phyloP scores from a whole-genome alignment of 2,113 vertebrate genomes.

The Cinclus cinclus region DNA sequence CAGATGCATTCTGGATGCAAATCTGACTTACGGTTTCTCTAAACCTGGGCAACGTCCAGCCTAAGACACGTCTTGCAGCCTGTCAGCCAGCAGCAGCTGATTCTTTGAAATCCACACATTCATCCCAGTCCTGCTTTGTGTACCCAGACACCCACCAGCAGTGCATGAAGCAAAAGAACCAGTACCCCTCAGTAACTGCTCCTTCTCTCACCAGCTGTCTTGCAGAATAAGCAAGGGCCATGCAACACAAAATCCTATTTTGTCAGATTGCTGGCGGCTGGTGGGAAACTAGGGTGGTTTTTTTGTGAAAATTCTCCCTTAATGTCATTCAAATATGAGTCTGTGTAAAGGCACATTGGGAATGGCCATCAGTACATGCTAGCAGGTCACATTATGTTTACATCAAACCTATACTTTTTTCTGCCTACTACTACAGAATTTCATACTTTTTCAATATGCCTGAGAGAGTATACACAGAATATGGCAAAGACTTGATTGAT shows the following conservation, averaged over 20 bases:
- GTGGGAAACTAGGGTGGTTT: not conserved
- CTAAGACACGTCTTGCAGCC: not conserved
- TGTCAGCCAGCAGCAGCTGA: not conserved
- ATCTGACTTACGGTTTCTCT: not conserved
- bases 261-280: not conserved
- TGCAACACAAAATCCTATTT: not conserved
- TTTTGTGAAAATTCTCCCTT: not conserved
- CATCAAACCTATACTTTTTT: not conserved
- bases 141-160: not conserved
- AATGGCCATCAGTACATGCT: not conserved
- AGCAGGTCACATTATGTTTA: not conserved
- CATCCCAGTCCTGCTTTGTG: fast-evolving
- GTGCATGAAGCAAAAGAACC: not conserved
- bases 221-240: not conserved
- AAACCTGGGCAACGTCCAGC: not conserved
- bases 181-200: fast-evolving
- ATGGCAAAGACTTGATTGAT: not conserved
- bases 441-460: not conserved
- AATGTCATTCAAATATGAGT: not conserved
- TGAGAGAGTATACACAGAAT: not conserved
- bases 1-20: not conserved
- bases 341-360: not conserved
- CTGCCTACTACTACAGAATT: not conserved
- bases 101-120: not conserved
- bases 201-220: not conserved